phyloP scores from a whole-genome alignment of 2,888 invertebrate genomes.

The Dione juno region DNA sequence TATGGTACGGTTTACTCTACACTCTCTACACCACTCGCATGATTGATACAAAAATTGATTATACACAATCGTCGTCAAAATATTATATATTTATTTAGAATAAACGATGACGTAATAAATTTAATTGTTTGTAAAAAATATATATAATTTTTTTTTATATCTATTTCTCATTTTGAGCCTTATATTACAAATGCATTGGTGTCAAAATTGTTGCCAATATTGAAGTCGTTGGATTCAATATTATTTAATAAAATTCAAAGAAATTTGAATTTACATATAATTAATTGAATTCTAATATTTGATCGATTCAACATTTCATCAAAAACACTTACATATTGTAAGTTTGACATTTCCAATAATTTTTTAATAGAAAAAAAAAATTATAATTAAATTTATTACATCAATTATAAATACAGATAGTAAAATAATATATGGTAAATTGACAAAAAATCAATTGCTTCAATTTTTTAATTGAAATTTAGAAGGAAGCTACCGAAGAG shows the following conservation, averaged over 20 bases:
- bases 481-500: conserved; percentile 22
- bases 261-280: not conserved
- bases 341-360: not conserved
- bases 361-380: not conserved
- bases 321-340: not conserved
- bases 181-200: not conserved
- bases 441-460: conserved; percentile 26
- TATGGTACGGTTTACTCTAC: conserved; percentile 28
- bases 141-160: not conserved
- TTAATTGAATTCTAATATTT: not conserved
- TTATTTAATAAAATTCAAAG: not conserved
- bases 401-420: conserved; percentile 7
- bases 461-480: conserved; percentile 23
- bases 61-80: conserved; percentile 30
- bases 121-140: not conserved
- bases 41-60: conserved; percentile 25
- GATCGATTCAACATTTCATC: not conserved
- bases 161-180: not conserved
- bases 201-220: no score
- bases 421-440: conserved; percentile 17
- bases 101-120: conserved; percentile 19
- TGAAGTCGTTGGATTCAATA: no score
- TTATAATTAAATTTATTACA: conserved; percentile 6
- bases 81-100: conserved; percentile 14
- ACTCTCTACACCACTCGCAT: conserved; percentile 33